phyloP scores from a whole-genome alignment of 1,140 invertebrate species.

The Anthonomus grandis region DNA sequence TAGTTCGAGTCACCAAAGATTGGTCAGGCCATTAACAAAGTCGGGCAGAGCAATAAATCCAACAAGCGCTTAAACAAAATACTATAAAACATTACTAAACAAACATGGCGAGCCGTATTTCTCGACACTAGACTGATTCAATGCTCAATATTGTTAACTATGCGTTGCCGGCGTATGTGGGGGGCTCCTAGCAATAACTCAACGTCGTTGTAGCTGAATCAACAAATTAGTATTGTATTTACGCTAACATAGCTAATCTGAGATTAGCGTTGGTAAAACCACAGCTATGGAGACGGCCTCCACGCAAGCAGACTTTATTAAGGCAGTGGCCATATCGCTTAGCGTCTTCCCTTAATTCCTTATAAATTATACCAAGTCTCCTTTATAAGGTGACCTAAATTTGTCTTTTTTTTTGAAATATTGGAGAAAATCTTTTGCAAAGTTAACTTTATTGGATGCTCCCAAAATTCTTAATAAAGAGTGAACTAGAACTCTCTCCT shows the following conservation, averaged over 20 bases:
- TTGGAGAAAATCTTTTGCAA: too few species aligned
- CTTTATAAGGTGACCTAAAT: conserved; percentile 14
- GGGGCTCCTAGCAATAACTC: conserved; percentile 47
- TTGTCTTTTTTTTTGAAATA: neutral
- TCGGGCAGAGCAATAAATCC: conserved; percentile 16
- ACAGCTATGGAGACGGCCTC: conserved; percentile 42
- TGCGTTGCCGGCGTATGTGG: conserved; percentile 38
- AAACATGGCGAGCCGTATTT: conserved; percentile 24
- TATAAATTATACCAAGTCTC: conserved; percentile 25
- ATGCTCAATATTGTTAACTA: conserved; percentile 37
- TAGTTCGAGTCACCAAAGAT: conserved; percentile 6
- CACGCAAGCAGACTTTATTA: conserved; percentile 30
- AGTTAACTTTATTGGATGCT: too few species aligned
- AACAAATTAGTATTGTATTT: conserved; percentile 51
- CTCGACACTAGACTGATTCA: conserved; percentile 25
- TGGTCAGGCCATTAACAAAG: conserved; percentile 6
- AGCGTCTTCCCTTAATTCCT: conserved; percentile 29
- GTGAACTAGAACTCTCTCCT: too few species aligned
- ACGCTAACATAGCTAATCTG: conserved; percentile 48
- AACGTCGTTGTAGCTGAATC: conserved; percentile 48
- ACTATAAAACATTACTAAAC: conserved; percentile 24
- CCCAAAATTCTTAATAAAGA: too few species aligned
- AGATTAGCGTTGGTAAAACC: conserved; percentile 46
- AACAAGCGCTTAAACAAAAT: conserved; percentile 22
- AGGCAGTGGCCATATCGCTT: conserved; percentile 27